Conservation (phyloP, 1,140 invertebrate genomes). For the Zaprionus lachaisei region DNA sequence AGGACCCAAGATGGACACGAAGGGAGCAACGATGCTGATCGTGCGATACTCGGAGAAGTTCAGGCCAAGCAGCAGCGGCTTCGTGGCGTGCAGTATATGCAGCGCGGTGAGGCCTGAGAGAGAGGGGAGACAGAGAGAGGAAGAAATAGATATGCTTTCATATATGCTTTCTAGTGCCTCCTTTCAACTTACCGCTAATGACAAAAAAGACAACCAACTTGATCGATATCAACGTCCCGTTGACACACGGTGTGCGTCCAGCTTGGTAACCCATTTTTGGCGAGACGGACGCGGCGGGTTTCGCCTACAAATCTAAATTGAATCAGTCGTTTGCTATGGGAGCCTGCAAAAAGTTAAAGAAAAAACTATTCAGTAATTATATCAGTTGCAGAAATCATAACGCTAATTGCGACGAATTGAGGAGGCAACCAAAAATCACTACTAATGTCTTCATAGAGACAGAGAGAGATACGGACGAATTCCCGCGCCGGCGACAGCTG, state of each 20-base stretch:
- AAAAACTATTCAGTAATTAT: constrained; percentile 19
- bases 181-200: constrained; percentile 68
- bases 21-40: constrained; percentile 90
- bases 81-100: constrained; percentile 90
- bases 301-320: constrained; percentile 12
- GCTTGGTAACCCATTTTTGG: constrained; percentile 72
- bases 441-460: constrained; percentile 8
- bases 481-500: background rate
- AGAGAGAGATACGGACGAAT: constrained; percentile 9
- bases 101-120: constrained; percentile 90
- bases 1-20: constrained; percentile 89
- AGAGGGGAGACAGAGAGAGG: background rate
- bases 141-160: background rate
- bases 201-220: constrained; percentile 80
- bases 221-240: constrained; percentile 76
- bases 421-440: constrained; percentile 4
- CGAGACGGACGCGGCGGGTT: background rate
- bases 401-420: constrained; percentile 9
- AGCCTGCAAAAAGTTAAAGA: constrained; percentile 36
- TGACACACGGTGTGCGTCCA: constrained; percentile 62
- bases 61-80: constrained; percentile 89
- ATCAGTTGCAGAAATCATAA: constrained; percentile 24
- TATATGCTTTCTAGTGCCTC: background rate
- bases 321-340: constrained; percentile 17
- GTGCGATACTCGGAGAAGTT: constrained; percentile 88